These are phyloP conservation scores for Melanotaenia nigrans DNA, from an alignment of 2,797 vertebrate genomes.

Conservation along the genomic window DNA sequence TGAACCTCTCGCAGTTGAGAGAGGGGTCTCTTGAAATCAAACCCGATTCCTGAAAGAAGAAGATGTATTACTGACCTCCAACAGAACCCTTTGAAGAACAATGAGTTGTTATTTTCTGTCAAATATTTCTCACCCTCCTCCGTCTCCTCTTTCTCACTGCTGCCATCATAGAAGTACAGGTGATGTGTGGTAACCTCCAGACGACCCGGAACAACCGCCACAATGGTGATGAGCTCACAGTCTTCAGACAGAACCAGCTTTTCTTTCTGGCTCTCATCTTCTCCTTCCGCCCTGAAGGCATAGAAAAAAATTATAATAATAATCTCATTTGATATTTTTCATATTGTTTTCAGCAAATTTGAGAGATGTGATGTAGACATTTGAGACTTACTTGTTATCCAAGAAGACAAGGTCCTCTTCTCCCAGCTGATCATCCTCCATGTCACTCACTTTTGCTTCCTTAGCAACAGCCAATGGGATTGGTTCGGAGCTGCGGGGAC, in stretches of 20 bases:
- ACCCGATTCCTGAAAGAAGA: constrained; percentile 87
- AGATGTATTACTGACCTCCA: constrained; percentile 21
- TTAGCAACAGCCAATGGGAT: constrained; percentile 92
- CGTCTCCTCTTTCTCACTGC: constrained; percentile 92
- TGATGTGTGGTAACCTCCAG: constrained; percentile 96
- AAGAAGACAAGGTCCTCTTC: constrained; percentile 90
- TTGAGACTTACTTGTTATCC: constrained; percentile 86
- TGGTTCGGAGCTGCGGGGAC: constrained; percentile 84
- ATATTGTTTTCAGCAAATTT: background rate
- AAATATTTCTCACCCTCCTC: constrained; percentile 87
- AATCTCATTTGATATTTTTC: background rate
- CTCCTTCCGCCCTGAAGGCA: constrained; percentile 82
- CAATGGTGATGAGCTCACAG: constrained; percentile 95
- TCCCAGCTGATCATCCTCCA: constrained; percentile 92
- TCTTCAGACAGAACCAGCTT: constrained; percentile 95
- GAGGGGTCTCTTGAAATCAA: constrained; percentile 94
- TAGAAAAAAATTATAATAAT: background rate
- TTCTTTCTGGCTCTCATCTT: constrained; percentile 91
- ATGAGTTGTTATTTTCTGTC: background rate
- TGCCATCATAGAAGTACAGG: constrained; percentile 95
- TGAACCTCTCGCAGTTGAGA: constrained; percentile 95
- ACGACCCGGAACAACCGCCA: constrained; percentile 90
- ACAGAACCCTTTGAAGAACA: constrained; percentile 2
- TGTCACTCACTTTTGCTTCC: constrained; percentile 94
- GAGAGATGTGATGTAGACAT: background rate